Evolutionary conservation across 1,140 invertebrate species (phyloP).

Genomic region (Solen grandis): DNA sequence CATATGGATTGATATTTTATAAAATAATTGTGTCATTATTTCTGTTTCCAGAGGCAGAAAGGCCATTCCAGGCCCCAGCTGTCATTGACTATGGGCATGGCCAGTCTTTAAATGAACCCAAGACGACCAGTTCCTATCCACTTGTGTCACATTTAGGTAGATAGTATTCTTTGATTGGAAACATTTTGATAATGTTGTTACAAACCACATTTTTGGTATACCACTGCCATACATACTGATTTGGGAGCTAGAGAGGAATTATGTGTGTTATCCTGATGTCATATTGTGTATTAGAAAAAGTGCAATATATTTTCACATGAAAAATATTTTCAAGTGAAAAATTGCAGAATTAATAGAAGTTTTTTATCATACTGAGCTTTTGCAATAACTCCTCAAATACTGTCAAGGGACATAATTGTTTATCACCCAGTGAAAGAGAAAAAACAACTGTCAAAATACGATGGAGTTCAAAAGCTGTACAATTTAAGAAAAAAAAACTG

Average conservation of each 20-base stretch:
- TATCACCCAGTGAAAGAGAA: too few relatives aligned
- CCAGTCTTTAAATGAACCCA: conserved; percentile 47
- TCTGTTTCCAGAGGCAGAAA: conserved; percentile 13
- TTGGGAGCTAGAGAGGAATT: conserved; percentile 33
- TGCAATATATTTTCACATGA: too few relatives aligned
- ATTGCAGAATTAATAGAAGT: too few relatives aligned
- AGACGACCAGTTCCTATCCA: neutral
- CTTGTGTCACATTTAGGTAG: conserved; percentile 4
- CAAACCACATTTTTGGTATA: conserved; percentile 18
- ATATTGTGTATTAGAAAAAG: neutral
- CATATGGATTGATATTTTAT: too few relatives aligned
- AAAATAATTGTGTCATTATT: too few relatives aligned
- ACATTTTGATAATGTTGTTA: conserved; percentile 26
- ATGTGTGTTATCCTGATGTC: neutral
- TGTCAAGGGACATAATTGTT: too few relatives aligned
- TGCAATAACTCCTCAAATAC: too few relatives aligned
- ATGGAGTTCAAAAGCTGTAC: too few relatives aligned
- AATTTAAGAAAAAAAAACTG: too few relatives aligned
- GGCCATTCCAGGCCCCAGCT: conserved; percentile 57
- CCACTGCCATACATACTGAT: conserved; percentile 20
- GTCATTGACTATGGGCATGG: conserved; percentile 75
- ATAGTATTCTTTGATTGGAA: conserved; percentile 22
- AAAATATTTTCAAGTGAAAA: too few relatives aligned
- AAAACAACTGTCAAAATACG: too few relatives aligned
- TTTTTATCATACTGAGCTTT: too few relatives aligned